Evolutionary conservation across 2,797 vertebrate genomes (phyloP).

Genomic region (Cryptoprocta ferox): DNA sequence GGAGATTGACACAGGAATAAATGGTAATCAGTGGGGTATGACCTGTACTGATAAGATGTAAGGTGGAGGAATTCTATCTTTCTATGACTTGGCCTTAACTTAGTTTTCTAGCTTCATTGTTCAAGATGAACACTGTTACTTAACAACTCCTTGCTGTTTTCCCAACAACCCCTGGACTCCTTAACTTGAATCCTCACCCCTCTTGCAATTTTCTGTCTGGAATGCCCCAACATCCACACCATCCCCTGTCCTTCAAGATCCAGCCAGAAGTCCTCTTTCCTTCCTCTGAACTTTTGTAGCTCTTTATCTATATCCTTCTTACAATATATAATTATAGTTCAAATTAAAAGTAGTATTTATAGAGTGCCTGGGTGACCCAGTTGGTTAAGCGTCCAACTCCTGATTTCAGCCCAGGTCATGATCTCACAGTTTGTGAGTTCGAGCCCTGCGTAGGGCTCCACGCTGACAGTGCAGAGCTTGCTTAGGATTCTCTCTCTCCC

Average conservation of each 20-base stretch:
- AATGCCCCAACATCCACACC: neutral
- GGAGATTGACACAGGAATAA: neutral
- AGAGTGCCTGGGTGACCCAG: no score
- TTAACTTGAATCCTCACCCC: no score
- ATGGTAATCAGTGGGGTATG: neutral
- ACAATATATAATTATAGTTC: neutral
- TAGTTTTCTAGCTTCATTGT: neutral
- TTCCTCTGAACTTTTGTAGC: neutral
- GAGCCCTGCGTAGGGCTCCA: no score
- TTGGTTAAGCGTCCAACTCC: no score
- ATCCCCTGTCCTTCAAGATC: neutral
- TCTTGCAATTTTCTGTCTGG: neutral
- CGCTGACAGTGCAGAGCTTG: no score
- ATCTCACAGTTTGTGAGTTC: no score
- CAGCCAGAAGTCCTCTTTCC: neutral
- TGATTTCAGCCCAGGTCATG: no score
- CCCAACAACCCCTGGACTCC: neutral
- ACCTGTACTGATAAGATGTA: neutral
- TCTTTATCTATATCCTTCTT: neutral
- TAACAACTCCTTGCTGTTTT: neutral
- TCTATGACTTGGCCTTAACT: neutral
- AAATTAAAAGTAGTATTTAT: no score
- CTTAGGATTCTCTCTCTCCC: no score
- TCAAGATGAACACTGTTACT: neutral
- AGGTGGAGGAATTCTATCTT: neutral